Evolutionary conservation across 1,140 invertebrate genomes (phyloP), one percentile per base, ranked within the genome.

Genomic region (Neodiprion virginianus): DNA sequence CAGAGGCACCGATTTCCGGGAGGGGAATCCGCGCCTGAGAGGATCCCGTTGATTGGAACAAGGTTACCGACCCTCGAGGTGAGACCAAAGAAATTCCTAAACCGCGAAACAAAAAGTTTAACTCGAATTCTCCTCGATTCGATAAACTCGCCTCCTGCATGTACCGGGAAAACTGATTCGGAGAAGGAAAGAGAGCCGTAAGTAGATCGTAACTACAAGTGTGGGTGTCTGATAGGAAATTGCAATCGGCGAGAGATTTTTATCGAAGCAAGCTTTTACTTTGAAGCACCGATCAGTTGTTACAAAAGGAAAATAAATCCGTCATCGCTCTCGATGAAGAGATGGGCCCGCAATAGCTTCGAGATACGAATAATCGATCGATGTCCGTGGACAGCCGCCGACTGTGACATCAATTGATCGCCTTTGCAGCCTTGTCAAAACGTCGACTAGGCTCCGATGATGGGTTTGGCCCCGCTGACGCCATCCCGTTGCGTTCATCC

Each of bases 41-140:
- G 80, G 80, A 78, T 80, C 79, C 80, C 80, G 80, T 80, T 80
- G 78, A 74, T 74, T 75, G 72, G 80, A 80, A 80, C 79, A 79
- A 80, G 72, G 80, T 80, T 80, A 80, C 75, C 21, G 79, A 79
- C 73, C 77, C 79, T 76, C 67, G 75, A 74, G 53, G 8, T 79
- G 78, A 40, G 5, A 40, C 28, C 28, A 40, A 40, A 40, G 75
- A 80, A 75, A 77, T 75, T 80, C 77, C 76, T 80, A 80, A 75
- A 61, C 77, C 72, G 71, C 69, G 69, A 72, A 74, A 71, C 79
- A 77, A 80, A 80, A 80, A 80, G 79, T 80, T 80, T 80, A 80
- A 80, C 79, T 77, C 79, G 80, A 80, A 80, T 79, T 78, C 69
- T 66, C 67, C 61, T 49, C 68, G 72, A 61, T 48, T 49, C 74